Percentiles rank a stretch among this genome's conserved stretches.
Conservation (phyloP, 2,888 invertebrate genomes). For the Odontocolon sp. region DNA sequence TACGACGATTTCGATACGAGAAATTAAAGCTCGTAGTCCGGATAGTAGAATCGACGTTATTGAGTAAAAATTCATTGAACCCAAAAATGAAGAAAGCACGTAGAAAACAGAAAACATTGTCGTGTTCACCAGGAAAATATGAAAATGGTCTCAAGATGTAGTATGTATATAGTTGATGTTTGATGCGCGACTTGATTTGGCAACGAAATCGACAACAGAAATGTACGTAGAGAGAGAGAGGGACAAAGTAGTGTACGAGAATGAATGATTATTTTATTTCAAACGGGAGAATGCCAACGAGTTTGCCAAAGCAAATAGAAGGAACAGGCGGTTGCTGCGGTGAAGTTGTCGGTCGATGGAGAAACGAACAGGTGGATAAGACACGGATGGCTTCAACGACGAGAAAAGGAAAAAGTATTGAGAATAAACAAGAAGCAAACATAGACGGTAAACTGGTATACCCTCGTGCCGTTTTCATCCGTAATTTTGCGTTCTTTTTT, state of each 20-base stretch:
- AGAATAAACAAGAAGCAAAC: background rate
- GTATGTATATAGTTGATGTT: background rate
- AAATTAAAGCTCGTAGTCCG: slow-evolving; percentile 14
- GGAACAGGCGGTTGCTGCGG: background rate
- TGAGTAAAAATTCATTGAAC: background rate
- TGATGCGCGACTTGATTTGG: background rate
- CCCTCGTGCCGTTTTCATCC: slow-evolving; percentile 25
- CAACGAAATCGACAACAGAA: background rate
- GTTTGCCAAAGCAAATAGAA: slow-evolving; percentile 5
- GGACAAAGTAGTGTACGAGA: background rate
- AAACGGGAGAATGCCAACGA: background rate
- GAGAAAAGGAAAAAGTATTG: background rate
- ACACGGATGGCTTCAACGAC: background rate
- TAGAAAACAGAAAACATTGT: background rate
- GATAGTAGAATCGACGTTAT: no score
- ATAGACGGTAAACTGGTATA: background rate
- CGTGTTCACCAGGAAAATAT: background rate
- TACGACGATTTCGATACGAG: slow-evolving; percentile 26
- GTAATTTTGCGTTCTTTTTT: slow-evolving; percentile 32
- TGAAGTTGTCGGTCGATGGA: slow-evolving; percentile 22
- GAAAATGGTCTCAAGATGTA: background rate
- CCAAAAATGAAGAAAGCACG: background rate
- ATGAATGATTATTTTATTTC: slow-evolving; percentile 19
- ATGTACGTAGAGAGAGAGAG: background rate
- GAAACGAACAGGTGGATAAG: slow-evolving; percentile 33